Evolutionary conservation across 2,797 vertebrate species (phyloP).

Genomic region (Trematomus bernacchii): DNA sequence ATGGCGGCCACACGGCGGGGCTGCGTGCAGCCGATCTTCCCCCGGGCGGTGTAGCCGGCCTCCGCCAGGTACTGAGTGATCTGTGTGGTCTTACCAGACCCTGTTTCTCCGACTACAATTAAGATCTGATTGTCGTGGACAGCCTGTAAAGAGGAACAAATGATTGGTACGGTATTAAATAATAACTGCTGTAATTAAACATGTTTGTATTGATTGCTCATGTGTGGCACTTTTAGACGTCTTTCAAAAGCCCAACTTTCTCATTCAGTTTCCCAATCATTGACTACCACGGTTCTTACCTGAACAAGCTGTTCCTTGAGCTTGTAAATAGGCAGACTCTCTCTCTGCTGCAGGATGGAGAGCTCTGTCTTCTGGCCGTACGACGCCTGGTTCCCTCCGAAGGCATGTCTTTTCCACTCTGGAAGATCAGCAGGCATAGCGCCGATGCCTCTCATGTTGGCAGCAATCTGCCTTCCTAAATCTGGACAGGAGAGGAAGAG

Average conservation of each 20-base stretch:
- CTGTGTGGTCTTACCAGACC: constrained; percentile 98
- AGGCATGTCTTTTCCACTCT: constrained; percentile 94
- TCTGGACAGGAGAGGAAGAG: constrained; percentile 72
- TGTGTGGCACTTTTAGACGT: neutral
- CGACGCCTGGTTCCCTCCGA: constrained; percentile 94
- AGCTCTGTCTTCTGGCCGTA: constrained; percentile 94
- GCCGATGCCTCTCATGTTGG: constrained; percentile 95
- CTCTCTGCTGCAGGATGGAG: constrained; percentile 94
- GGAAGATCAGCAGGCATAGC: constrained; percentile 95
- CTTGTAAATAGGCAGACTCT: constrained; percentile 93
- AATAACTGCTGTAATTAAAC: neutral
- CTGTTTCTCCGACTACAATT: constrained; percentile 97
- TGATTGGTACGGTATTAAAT: neutral
- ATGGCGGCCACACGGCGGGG: constrained; percentile 97
- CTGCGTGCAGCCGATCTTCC: constrained; percentile 98
- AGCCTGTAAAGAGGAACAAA: constrained; percentile 82
- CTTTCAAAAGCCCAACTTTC: neutral
- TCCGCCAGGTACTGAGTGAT: constrained; percentile 98
- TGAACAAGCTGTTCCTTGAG: constrained; percentile 94
- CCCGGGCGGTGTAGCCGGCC: constrained; percentile 94
- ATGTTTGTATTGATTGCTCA: neutral
- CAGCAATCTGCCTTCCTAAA: constrained; percentile 95
- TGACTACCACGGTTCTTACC: constrained; percentile 72
- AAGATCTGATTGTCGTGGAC: constrained; percentile 99
- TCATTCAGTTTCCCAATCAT: neutral